Conservation (phyloP, 2,113 vertebrate genomes). For the Stegastes partitus region DNA sequence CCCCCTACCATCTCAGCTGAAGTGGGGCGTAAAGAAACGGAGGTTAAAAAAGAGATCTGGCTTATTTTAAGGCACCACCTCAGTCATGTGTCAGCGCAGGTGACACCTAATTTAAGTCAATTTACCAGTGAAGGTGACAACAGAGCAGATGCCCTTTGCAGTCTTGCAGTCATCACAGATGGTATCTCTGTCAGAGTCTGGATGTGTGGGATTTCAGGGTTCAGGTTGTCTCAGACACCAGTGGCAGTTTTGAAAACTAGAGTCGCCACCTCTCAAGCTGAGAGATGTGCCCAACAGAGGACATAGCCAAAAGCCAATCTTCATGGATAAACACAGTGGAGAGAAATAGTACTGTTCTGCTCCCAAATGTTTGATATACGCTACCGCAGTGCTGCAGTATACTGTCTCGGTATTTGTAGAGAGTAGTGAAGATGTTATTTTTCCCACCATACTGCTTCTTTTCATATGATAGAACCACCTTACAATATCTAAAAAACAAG, state of each 20-base stretch:
- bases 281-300: constrained; percentile 50
- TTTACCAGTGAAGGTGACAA: constrained; percentile 72
- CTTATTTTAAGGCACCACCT: constrained; percentile 47
- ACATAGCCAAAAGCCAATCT: constrained; percentile 39
- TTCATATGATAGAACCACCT: not conserved
- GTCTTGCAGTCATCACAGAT: constrained; percentile 73
- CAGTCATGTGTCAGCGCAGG: constrained; percentile 48
- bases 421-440: constrained; percentile 12
- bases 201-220: constrained; percentile 63
- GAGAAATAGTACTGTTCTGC: not conserved
- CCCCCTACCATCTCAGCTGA: constrained; percentile 16
- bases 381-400: constrained; percentile 8
- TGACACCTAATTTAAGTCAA: constrained; percentile 67
- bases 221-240: constrained; percentile 53
- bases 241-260: constrained; percentile 57
- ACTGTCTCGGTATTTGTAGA: constrained; percentile 6
- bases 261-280: constrained; percentile 62
- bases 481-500: constrained; percentile 1
- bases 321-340: constrained; percentile 20
- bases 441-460: not conserved
- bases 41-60: constrained; percentile 30
- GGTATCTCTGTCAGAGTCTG: constrained; percentile 72
- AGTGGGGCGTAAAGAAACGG: constrained; percentile 17
- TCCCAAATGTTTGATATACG: not conserved
- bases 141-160: constrained; percentile 77